phyloP scores from a whole-genome alignment of 1,140 invertebrate genomes.

The Antheraea pernyi region DNA sequence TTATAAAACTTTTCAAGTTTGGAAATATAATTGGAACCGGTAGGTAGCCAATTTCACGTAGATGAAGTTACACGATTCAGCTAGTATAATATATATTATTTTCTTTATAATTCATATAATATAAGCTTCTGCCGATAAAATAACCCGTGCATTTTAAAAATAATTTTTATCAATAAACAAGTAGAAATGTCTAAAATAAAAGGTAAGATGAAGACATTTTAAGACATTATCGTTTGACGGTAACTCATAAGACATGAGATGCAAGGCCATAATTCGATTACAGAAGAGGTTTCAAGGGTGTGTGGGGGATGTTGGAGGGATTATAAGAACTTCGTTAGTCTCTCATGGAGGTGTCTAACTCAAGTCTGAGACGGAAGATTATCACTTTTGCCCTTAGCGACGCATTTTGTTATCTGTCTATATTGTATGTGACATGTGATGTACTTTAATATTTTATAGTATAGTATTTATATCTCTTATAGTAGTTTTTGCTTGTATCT shows the following conservation, averaged over 20 bases:
- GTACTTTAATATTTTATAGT: neutral
- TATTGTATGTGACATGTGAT: conserved; percentile 15
- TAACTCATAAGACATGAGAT: conserved; percentile 60
- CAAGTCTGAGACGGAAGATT: conserved; percentile 66
- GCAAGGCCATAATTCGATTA: conserved; percentile 71
- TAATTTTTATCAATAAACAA: too few species aligned
- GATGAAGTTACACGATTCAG: too few species aligned
- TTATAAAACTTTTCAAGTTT: too few species aligned
- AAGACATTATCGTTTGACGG: conserved; percentile 12
- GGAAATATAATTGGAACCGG: too few species aligned
- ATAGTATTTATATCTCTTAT: too few species aligned
- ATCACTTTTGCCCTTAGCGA: conserved; percentile 66
- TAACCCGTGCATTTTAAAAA: too few species aligned
- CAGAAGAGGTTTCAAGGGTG: conserved; percentile 23
- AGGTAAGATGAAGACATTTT: neutral
- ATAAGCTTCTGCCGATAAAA: too few species aligned
- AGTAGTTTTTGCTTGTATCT: too few species aligned
- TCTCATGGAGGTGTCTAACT: conserved; percentile 70
- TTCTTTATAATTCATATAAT: too few species aligned
- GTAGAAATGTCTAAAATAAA: neutral
- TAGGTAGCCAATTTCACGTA: too few species aligned
- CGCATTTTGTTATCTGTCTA: conserved; percentile 56
- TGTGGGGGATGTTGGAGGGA: conserved; percentile 45
- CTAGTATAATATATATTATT: too few species aligned
- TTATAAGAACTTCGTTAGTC: conserved; percentile 75